These are phyloP conservation scores for Tonatia bakeri DNA, from an alignment of 2,113 vertebrate species.

Conservation along the genomic window DNA sequence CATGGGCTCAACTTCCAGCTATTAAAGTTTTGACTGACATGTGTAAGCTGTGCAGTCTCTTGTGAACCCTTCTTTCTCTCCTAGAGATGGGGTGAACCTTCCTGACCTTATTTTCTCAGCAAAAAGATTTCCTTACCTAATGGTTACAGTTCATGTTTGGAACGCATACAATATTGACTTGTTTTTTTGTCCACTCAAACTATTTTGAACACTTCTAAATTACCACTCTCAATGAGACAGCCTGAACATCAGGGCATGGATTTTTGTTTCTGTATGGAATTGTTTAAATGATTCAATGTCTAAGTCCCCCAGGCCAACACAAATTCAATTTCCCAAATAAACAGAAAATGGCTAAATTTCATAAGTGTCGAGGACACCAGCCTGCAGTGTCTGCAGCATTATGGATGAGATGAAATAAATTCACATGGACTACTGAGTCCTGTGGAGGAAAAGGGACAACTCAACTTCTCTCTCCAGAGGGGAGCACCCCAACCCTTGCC, in stretches of 20 bases:
- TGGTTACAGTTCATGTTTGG: not conserved
- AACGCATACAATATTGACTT: constrained; percentile 55
- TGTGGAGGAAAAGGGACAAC: no score
- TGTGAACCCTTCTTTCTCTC: not conserved
- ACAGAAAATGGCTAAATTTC: not conserved
- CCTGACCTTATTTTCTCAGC: not conserved
- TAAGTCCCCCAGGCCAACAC: not conserved
- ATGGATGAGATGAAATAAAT: no score
- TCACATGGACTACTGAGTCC: no score
- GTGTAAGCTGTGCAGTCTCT: not conserved
- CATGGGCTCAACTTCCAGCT: not conserved
- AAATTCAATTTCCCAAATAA: not conserved
- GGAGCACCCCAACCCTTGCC: no score
- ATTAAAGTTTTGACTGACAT: not conserved
- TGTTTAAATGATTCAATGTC: not conserved
- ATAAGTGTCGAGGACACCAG: not conserved
- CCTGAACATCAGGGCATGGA: not conserved
- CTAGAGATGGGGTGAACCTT: not conserved
- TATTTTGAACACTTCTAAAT: constrained; percentile 37
- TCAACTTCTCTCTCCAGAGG: no score
- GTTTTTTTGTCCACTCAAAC: not conserved
- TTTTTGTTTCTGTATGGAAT: not conserved
- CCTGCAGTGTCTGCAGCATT: no score
- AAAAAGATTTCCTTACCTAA: constrained; percentile 15
- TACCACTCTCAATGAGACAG: not conserved